Conservation (phyloP, 92 coral and sea anemone species). For the Parazoanthus swiftii region DNA sequence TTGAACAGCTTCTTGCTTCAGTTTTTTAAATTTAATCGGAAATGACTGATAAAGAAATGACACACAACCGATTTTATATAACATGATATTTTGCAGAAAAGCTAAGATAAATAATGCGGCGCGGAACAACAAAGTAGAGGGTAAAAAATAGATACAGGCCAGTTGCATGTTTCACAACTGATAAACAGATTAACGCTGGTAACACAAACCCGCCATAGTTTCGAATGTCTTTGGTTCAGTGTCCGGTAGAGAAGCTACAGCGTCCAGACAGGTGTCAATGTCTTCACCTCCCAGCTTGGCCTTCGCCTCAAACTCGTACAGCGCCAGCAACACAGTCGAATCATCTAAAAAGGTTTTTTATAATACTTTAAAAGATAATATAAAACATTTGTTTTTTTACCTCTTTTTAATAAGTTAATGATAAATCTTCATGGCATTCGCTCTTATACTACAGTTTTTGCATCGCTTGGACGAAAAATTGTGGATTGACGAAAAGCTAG, state of each 20-base stretch:
- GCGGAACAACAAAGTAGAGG: too few species aligned
- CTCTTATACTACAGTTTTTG: too few species aligned
- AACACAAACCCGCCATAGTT: slow-evolving; percentile 82
- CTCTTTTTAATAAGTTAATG: background rate
- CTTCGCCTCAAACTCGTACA: slow-evolving; percentile 97
- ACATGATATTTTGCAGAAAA: too few species aligned
- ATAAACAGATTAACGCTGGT: background rate
- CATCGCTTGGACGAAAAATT: too few species aligned
- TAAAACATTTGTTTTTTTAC: background rate
- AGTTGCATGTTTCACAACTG: background rate
- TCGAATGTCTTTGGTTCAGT: slow-evolving; percentile 88
- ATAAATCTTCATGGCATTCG: background rate
- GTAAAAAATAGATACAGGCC: background rate
- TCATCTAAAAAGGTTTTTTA: slow-evolving; percentile 63
- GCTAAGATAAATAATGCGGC: too few species aligned
- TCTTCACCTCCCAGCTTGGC: slow-evolving; percentile 80
- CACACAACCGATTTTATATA: too few species aligned
- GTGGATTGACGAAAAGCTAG: too few species aligned
- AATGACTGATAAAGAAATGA: too few species aligned
- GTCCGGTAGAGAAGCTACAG: slow-evolving; percentile 65
- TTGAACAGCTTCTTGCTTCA: background rate
- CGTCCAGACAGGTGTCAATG: slow-evolving; percentile 73
- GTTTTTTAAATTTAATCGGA: too few species aligned
- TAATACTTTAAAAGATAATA: background rate
- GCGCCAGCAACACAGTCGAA: slow-evolving; percentile 61